A percentile compares a stretch with the other conserved stretches of the same genome.
Conservation (phyloP, 2,797 vertebrate genomes). For the Melanotaenia nigrans region DNA sequence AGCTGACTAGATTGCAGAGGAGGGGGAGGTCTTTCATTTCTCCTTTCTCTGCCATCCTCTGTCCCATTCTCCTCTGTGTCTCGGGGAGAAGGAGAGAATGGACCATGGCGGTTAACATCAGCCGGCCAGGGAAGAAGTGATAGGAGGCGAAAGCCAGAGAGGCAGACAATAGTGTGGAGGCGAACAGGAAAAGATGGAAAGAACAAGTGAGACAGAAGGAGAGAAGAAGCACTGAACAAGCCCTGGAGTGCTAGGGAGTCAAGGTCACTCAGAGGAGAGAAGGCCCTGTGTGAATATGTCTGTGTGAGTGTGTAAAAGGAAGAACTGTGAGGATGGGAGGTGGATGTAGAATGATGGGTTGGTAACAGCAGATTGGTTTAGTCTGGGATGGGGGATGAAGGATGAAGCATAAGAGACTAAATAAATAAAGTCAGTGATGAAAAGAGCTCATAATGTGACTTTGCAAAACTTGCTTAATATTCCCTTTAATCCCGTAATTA, state of each 20-base stretch:
- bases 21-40: conserved; percentile 60
- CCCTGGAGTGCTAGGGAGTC: conserved; percentile 78
- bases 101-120: conserved; percentile 51
- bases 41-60: conserved; percentile 64
- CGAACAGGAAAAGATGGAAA: conserved; percentile 64
- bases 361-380: conserved; percentile 65
- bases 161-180: conserved; percentile 60
- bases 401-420: conserved; percentile 23
- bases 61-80: conserved; percentile 62
- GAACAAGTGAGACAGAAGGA: conserved; percentile 58
- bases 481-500: conserved; percentile 13
- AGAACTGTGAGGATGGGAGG: conserved; percentile 53
- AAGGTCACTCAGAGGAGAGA: conserved; percentile 83
- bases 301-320: conserved; percentile 36
- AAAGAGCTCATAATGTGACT: conserved; percentile 50
- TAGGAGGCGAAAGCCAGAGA: conserved; percentile 60
- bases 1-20: conserved; percentile 53
- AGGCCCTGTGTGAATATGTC: conserved; percentile 53
- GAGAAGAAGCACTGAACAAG: conserved; percentile 71
- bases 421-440: conserved; percentile 39
- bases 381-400: conserved; percentile 45
- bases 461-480: conserved; percentile 34
- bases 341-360: conserved; percentile 54
- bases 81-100: conserved; percentile 36
- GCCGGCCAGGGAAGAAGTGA: conserved; percentile 51